Base-by-base conservation (phyloP, 2,797 vertebrate genomes). In the Pelochelys cantorii region DNA sequence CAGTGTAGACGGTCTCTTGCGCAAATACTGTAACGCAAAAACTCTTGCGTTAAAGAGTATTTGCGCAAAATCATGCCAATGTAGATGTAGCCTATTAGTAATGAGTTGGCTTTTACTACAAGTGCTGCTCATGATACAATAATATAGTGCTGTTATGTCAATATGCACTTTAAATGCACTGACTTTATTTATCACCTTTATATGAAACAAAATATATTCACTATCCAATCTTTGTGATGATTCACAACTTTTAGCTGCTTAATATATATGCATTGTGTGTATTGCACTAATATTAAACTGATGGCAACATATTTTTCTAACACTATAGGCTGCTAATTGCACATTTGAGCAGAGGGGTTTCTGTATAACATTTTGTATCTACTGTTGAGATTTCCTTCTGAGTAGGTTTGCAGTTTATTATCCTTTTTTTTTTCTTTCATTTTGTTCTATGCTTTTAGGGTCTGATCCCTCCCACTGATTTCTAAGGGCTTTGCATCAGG, bases 351-450 rank as follows among this genome's bases (percentile, higher is more conserved):
- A 20, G 89, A 92, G 6, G 22, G 12, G 86, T 5, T 92, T 85
- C 60, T 84, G 27, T 17, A 42, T 42, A 94, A 57, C 20, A 56
- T 83, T 94, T 68, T 78, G 29, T 89, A 93, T 94, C 59, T 95
- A 25, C 83, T 88, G 79, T 78, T 83, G 54, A 95, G 87, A 85
- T 78, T 86, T 81, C 84, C 85, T 92, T 92, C 90, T 93, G 87
- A 52, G 65, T 82, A 86, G 3, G 75, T 94, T 79, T 95, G 55
- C 71, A 92, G 71, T 94, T 96, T 96, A 96, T 97, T 89, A 89
- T 93, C 42, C 42, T 85, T 89, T 18, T 22, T 18, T 18, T 79
- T 25, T 74, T 86, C 31, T 77, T 93, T 96, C 23, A 53, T 86
- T 94, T 48, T 71, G 13, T 83, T 85, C 93, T 48, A 29, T 87